A percentile compares a stretch with the other conserved stretches of the same genome.
Evolutionary conservation across 1,140 invertebrate genomes (phyloP).

Genomic region (Muscidifurax raptorellus): DNA sequence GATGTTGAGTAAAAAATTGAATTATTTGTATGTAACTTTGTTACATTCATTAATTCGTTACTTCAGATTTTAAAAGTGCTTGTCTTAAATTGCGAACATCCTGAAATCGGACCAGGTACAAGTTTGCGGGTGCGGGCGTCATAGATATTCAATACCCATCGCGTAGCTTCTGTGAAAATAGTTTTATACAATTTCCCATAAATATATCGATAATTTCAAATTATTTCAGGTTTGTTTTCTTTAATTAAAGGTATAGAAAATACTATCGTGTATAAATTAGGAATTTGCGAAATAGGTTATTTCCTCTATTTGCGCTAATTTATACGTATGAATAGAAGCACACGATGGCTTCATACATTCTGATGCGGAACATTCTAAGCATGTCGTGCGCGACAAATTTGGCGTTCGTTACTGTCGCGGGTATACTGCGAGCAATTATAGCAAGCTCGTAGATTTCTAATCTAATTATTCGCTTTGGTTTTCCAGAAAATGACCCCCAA

Average conservation of each 20-base stretch:
- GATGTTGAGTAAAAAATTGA: too few species aligned
- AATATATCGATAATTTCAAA: too few species aligned
- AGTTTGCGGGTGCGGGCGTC: background rate
- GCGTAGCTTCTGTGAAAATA: too few species aligned
- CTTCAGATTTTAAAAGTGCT: background rate
- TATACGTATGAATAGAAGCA: too few species aligned
- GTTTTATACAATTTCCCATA: too few species aligned
- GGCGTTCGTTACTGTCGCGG: background rate
- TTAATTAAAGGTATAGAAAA: too few species aligned
- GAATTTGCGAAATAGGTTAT: too few species aligned
- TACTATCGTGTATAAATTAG: too few species aligned
- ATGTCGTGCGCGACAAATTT: background rate
- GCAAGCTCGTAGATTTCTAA: background rate
- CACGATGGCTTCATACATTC: background rate
- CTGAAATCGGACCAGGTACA: background rate
- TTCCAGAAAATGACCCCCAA: constrained; percentile 12
- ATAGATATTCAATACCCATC: background rate
- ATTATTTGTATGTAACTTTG: too few species aligned
- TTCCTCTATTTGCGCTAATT: too few species aligned
- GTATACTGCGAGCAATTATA: constrained; percentile 3
- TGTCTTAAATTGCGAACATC: background rate
- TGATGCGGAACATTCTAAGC: too few species aligned
- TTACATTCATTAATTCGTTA: background rate
- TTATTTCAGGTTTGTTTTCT: too few species aligned
- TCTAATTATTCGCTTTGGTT: constrained; percentile 17